Conservation (phyloP, 2,113 vertebrate species). For the Oceanites oceanicus region DNA sequence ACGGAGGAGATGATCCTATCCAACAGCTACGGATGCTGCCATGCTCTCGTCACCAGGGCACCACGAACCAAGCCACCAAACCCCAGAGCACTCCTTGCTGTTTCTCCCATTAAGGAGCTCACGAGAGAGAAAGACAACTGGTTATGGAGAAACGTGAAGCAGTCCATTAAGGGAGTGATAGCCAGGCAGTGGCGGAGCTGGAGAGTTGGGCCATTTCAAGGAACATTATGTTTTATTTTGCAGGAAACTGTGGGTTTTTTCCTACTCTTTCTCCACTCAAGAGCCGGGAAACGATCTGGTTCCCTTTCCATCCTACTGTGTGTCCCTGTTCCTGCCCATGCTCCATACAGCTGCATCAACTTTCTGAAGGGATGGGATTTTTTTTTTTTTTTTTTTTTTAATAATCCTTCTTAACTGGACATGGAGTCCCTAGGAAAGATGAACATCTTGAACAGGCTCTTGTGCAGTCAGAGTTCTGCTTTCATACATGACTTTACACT, state of each 20-base stretch:
- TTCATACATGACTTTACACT: not conserved
- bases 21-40: no score
- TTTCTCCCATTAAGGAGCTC: not conserved
- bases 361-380: not conserved
- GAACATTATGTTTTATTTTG: not conserved
- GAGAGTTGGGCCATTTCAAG: not conserved
- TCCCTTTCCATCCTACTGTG: not conserved
- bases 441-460: not conserved
- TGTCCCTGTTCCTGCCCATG: not conserved
- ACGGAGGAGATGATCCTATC: not conserved
- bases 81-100: not conserved
- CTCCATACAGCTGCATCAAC: not conserved
- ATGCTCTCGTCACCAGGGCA: not conserved
- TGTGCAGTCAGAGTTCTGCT: not conserved
- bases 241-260: not conserved
- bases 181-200: not conserved
- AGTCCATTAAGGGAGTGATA: accelerated
- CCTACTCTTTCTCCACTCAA: not conserved
- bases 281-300: not conserved
- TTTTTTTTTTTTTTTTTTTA: not conserved
- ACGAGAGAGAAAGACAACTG: not conserved
- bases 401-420: not conserved
- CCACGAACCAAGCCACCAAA: not conserved
- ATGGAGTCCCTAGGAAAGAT: not conserved
- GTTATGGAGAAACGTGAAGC: not conserved